These are phyloP conservation scores for Distichodus sexfasciatus DNA, from an alignment of 2,797 vertebrate genomes.

Conservation along the genomic window DNA sequence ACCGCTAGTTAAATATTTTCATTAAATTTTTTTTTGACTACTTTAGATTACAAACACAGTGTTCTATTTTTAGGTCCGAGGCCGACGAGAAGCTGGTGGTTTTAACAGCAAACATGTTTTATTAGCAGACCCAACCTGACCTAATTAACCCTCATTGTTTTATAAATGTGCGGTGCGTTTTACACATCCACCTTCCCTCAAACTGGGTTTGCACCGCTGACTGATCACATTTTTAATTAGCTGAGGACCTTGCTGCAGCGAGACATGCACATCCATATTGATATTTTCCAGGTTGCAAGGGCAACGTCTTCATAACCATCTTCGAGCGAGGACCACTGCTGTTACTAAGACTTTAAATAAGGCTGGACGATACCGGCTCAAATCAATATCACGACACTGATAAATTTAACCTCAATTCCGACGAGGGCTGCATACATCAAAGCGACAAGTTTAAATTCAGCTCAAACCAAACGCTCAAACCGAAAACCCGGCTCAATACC, in stretches of 20 bases:
- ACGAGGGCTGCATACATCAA: too few species aligned
- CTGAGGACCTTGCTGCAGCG: slow-evolving; percentile 67
- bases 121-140: slow-evolving; percentile 59
- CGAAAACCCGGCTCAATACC: too few species aligned
- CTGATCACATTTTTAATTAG: slow-evolving; percentile 77
- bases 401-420: too few species aligned
- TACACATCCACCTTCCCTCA: slow-evolving; percentile 49
- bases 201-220: slow-evolving; percentile 70
- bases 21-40: too few species aligned
- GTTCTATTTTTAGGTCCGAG: neutral
- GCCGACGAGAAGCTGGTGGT: slow-evolving; percentile 2
- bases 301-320: too few species aligned
- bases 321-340: too few species aligned
- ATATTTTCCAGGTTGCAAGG: slow-evolving; percentile 63
- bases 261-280: slow-evolving; percentile 71
- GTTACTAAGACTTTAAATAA: too few species aligned
- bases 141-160: slow-evolving; percentile 70
- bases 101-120: slow-evolving; percentile 41
- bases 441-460: too few species aligned
- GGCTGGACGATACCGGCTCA: too few species aligned
- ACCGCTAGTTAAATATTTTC: too few species aligned
- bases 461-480: too few species aligned
- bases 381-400: too few species aligned
- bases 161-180: slow-evolving; percentile 62
- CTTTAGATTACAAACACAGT: slow-evolving; percentile 15